A percentile compares a stretch with the other conserved stretches of the same genome.
phyloP scores from a whole-genome alignment of 2,797 vertebrate genomes.

The Thalassophryne amazonica region DNA sequence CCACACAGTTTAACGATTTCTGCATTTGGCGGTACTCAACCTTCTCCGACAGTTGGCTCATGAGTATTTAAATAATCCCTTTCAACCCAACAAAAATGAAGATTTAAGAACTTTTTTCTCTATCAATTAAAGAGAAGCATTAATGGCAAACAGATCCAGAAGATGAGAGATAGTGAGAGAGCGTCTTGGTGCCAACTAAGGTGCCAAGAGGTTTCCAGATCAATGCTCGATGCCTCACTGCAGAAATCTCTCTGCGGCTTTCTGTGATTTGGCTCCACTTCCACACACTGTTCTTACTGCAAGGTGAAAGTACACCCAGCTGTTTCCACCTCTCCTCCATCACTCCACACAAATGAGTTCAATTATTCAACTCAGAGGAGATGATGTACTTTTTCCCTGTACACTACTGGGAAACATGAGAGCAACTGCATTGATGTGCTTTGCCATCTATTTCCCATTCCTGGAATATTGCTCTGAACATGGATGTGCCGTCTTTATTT shows the following conservation, averaged over 20 bases:
- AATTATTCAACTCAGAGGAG: conserved; percentile 13
- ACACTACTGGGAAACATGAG: background rate
- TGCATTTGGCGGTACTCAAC: no score
- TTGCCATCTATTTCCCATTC: conserved; percentile 2
- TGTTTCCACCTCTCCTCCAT: conserved; percentile 5
- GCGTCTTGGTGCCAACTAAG: conserved; percentile 5
- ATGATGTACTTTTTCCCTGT: background rate
- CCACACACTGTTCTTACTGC: background rate
- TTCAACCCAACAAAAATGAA: no score
- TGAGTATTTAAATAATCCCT: no score
- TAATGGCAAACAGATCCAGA: background rate
- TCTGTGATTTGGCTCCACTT: conserved; percentile 7
- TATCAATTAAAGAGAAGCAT: background rate
- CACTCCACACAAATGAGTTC: background rate
- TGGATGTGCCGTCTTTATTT: no score
- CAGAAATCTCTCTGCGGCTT: conserved; percentile 11
- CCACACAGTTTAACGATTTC: no score
- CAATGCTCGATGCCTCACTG: conserved; percentile 4
- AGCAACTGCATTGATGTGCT: background rate
- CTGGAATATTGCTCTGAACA: no score
- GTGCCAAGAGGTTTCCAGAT: conserved; percentile 19
- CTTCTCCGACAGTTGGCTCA: no score
- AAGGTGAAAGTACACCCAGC: conserved; percentile 17
- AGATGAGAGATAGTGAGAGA: background rate
- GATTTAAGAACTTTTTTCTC: no score